Percentiles rank a stretch among this genome's conserved stretches.
Conservation (phyloP, 2,797 vertebrate species). For the Myoxocephalus aenaeus region DNA sequence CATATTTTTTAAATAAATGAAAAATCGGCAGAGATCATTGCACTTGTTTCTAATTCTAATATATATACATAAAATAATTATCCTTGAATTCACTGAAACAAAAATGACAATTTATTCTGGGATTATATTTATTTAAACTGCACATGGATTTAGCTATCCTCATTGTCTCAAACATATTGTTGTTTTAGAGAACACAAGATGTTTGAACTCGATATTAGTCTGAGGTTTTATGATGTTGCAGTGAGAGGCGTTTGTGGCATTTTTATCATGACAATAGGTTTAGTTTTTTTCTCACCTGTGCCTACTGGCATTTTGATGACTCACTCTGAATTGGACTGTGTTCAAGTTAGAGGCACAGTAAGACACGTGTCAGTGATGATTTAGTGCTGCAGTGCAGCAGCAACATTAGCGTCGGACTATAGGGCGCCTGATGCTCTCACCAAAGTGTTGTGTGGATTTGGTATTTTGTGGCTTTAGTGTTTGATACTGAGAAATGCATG, state of each 20-base stretch:
- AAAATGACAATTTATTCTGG: not conserved
- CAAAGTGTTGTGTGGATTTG: conserved; percentile 12
- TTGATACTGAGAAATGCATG: not conserved
- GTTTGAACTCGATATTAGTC: not conserved
- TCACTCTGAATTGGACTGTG: conserved; percentile 56
- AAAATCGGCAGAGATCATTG: not conserved
- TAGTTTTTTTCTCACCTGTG: conserved; percentile 41
- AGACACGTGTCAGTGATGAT: conserved; percentile 58
- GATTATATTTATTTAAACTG: not conserved
- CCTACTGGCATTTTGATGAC: conserved; percentile 64
- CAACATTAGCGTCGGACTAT: conserved; percentile 23
- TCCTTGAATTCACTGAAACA: not conserved
- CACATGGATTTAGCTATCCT: not conserved
- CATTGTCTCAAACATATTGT: not conserved
- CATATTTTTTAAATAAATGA: not conserved
- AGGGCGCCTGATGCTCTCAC: conserved; percentile 28
- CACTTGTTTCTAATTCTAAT: conserved; percentile 3
- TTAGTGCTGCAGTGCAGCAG: conserved; percentile 48
- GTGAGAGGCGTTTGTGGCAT: conserved; percentile 13
- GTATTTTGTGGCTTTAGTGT: not conserved
- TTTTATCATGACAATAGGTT: conserved; percentile 30
- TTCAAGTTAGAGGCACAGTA: conserved; percentile 53
- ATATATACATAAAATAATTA: not conserved
- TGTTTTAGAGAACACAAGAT: not conserved
- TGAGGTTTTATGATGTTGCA: conserved; percentile 9